Conservation (phyloP, 2,888 invertebrate species). For the Eristalis tenax region DNA sequence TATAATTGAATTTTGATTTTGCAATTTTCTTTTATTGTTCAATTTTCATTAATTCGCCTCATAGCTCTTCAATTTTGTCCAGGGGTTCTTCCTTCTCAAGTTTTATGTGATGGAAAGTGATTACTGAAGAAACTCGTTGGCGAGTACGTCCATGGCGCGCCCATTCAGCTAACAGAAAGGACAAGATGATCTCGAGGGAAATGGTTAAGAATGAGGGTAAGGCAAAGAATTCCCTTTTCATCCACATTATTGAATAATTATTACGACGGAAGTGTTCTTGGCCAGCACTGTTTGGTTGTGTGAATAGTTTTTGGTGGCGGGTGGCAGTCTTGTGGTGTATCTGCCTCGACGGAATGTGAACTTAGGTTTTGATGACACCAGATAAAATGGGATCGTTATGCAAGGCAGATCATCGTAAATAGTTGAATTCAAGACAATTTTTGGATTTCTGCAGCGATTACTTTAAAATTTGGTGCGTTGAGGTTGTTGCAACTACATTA, state of each 20-base stretch:
- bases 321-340: slow-evolving; percentile 18
- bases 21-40: slow-evolving; percentile 68
- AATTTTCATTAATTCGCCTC: slow-evolving; percentile 62
- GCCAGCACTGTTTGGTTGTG: slow-evolving; percentile 12
- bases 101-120: slow-evolving; percentile 61
- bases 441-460: slow-evolving; percentile 44
- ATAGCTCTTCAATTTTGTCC: slow-evolving; percentile 45
- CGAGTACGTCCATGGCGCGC: slow-evolving; percentile 14
- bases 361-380: slow-evolving; percentile 56
- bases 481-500: background rate
- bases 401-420: slow-evolving; percentile 43
- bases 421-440: slow-evolving; percentile 41
- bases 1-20: slow-evolving; percentile 69
- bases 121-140: slow-evolving; percentile 49
- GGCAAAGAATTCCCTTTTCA: slow-evolving; percentile 47
- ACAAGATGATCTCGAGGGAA: slow-evolving; percentile 14
- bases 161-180: background rate
- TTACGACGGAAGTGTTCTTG: slow-evolving; percentile 39
- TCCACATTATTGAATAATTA: slow-evolving; percentile 65
- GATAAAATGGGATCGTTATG: slow-evolving; percentile 52
- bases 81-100: slow-evolving; percentile 47
- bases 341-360: slow-evolving; percentile 41
- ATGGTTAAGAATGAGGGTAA: slow-evolving; percentile 18
- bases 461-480: slow-evolving; percentile 6
- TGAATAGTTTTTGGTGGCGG: slow-evolving; percentile 20